A percentile compares a stretch with the other conserved stretches of the same genome.
These are phyloP conservation scores for Pteropus rufus DNA, from an alignment of 2,797 vertebrate species.

Conservation along the genomic window DNA sequence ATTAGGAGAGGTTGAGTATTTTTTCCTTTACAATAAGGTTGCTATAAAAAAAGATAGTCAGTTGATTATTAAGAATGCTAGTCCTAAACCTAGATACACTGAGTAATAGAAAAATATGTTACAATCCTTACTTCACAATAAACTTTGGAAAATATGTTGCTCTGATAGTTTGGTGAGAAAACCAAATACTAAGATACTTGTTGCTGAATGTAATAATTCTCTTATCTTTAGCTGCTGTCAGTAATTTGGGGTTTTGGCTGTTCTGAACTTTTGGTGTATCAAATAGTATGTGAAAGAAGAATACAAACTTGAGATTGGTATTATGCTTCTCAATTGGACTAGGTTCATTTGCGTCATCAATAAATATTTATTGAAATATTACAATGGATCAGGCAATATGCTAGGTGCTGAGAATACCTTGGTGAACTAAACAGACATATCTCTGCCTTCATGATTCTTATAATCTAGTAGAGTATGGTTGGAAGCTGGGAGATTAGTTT, in stretches of 20 bases:
- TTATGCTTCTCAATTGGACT: neutral
- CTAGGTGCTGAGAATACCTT: neutral
- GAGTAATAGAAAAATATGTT: constrained; percentile 1
- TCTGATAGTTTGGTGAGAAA: constrained; percentile 19
- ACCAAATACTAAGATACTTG: neutral
- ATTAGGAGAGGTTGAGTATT: neutral
- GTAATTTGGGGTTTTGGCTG: neutral
- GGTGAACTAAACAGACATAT: neutral
- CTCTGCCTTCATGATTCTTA: neutral
- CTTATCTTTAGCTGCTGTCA: constrained; percentile 12
- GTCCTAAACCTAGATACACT: neutral
- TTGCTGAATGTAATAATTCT: constrained; percentile 15
- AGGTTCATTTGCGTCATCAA: neutral
- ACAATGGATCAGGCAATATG: neutral
- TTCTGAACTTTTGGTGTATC: neutral
- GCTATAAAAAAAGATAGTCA: neutral
- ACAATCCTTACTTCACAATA: neutral
- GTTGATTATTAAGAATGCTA: neutral
- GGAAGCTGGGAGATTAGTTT: constrained; percentile 14
- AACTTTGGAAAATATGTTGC: constrained; percentile 1
- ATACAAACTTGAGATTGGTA: neutral
- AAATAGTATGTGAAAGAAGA: neutral
- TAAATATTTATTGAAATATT: neutral
- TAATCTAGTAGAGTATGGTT: neutral
- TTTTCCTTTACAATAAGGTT: neutral